Evolutionary conservation across 2,113 vertebrate species (phyloP).

Genomic region (Rallus limicola): DNA sequence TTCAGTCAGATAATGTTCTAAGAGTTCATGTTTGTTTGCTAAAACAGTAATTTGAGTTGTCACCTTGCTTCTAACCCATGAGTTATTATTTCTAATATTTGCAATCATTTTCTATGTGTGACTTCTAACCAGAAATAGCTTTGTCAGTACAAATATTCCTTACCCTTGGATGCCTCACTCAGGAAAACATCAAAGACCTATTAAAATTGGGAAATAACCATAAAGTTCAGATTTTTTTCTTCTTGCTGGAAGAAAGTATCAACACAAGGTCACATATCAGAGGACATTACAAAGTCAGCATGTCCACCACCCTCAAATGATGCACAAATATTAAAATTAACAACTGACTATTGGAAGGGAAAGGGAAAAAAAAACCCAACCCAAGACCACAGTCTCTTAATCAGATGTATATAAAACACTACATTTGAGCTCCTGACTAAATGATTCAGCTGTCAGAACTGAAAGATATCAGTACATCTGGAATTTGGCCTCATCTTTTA

Average conservation of each 20-base stretch:
- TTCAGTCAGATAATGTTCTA: neutral
- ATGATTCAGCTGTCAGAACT: neutral
- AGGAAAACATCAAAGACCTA: neutral
- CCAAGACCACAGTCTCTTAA: neutral
- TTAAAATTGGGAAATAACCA: neutral
- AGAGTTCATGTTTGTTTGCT: neutral
- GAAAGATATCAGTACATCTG: neutral
- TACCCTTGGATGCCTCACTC: neutral
- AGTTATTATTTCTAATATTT: neutral
- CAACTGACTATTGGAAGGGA: neutral
- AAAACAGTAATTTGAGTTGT: conserved; percentile 3
- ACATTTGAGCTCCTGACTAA: neutral
- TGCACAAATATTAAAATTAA: neutral
- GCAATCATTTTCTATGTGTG: neutral
- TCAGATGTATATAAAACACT: neutral
- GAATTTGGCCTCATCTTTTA: conserved; percentile 2
- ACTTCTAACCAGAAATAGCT: neutral
- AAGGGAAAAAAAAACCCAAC: neutral
- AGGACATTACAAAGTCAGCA: neutral
- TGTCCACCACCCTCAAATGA: neutral
- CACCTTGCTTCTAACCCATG: neutral
- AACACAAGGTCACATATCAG: neutral
- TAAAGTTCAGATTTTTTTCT: neutral
- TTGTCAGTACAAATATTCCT: neutral
- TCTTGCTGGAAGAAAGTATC: neutral